phyloP scores from a whole-genome alignment of 2,113 vertebrate species.

The Coptodon rendalli region DNA sequence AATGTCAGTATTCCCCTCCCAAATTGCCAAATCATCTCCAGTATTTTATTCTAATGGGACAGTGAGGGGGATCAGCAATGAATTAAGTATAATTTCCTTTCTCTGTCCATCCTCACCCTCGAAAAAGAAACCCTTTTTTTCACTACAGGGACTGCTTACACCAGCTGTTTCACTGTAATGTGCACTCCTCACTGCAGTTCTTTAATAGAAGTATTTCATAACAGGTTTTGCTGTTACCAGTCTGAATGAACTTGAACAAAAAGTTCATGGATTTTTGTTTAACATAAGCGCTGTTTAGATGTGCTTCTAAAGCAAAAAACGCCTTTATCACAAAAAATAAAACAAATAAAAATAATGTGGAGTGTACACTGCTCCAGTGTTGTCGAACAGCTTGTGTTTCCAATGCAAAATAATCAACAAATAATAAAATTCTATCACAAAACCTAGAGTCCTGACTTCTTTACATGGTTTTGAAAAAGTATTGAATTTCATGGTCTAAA shows the following conservation, averaged over 20 bases:
- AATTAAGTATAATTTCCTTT: slow-evolving; percentile 26
- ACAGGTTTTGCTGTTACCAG: not conserved
- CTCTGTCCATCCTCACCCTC: not conserved
- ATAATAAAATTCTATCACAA: not conserved
- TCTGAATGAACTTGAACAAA: not conserved
- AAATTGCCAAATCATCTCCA: not conserved
- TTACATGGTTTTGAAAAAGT: not conserved
- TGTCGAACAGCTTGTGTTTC: not conserved
- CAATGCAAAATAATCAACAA: not conserved
- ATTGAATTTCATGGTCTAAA: slow-evolving; percentile 17
- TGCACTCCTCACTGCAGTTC: not conserved
- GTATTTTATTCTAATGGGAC: slow-evolving; percentile 23
- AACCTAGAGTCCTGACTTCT: not conserved
- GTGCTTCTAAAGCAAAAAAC: not conserved
- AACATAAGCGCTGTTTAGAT: not conserved
- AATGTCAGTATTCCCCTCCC: not conserved
- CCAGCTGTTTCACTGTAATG: slow-evolving; percentile 19
- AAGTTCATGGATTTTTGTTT: not conserved
- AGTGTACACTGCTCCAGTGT: not conserved
- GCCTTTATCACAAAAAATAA: not conserved
- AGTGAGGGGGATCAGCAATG: not conserved
- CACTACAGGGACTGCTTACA: not conserved
- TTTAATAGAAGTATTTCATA: not conserved
- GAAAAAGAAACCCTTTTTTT: not conserved
- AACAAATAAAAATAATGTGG: not conserved